Conservation (phyloP, 2,797 vertebrate genomes). For the Phrynocephalus guinanensis region DNA sequence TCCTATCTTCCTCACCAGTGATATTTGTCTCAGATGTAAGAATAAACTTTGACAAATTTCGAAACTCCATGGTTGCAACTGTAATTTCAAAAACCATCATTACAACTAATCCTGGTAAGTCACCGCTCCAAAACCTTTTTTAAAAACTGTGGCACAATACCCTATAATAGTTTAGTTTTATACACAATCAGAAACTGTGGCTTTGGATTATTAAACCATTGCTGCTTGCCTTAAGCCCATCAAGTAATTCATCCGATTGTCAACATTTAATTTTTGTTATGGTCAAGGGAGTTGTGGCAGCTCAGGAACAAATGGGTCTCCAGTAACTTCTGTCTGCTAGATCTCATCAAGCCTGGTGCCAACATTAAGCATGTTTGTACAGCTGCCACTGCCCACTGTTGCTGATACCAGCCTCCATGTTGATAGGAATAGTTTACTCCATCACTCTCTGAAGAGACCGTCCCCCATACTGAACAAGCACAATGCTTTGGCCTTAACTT, state of each 20-base stretch:
- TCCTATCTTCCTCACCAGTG: conserved; percentile 77
- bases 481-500: too few relatives aligned
- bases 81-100: conserved; percentile 94
- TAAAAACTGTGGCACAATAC: not conserved
- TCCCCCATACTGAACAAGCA: too few relatives aligned
- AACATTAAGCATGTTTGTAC: not conserved
- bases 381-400: not conserved
- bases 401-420: not conserved
- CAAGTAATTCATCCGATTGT: not conserved
- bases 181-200: not conserved
- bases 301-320: not conserved
- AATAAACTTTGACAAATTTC: conserved; percentile 94
- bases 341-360: too few relatives aligned
- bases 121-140: conserved; percentile 8
- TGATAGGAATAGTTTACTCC: not conserved
- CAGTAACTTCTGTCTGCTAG: not conserved
- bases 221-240: not conserved
- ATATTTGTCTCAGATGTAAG: conserved; percentile 93
- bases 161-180: not conserved
- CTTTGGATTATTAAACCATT: not conserved
- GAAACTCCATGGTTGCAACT: conserved; percentile 91
- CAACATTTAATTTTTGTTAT: not conserved
- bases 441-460: too few relatives aligned
- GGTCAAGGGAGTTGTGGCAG: not conserved
- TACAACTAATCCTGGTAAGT: conserved; percentile 93